Evolutionary conservation across 2,797 vertebrate genomes (phyloP).

Genomic region (Scyliorhinus canicula): DNA sequence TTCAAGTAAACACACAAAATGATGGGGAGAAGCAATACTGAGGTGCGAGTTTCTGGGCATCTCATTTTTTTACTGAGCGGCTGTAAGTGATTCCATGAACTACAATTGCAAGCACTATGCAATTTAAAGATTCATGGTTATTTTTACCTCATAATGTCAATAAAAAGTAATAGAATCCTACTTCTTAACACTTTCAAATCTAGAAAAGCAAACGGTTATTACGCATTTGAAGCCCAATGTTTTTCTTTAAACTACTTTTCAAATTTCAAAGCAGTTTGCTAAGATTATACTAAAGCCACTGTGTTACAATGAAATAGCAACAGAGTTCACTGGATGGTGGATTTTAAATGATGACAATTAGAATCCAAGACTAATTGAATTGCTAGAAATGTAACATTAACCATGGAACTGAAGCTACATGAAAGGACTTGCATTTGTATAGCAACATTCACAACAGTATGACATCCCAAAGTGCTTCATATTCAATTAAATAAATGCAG

Average conservation of each 20-base stretch:
- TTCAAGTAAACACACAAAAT: not conserved
- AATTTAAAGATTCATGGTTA: not conserved
- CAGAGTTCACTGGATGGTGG: not conserved
- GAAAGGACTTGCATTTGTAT: not conserved
- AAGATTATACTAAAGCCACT: not conserved
- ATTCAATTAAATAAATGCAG: not conserved
- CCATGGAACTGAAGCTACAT: not conserved
- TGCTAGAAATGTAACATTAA: not conserved
- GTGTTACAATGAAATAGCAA: not conserved
- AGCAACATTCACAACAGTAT: not conserved
- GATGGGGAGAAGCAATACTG: not conserved
- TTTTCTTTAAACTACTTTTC: not conserved
- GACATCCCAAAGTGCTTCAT: not conserved
- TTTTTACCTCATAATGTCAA: not conserved
- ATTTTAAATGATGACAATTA: not conserved
- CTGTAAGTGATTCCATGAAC: not conserved
- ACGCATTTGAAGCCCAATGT: not conserved
- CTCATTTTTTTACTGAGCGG: not conserved
- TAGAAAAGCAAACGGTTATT: not conserved
- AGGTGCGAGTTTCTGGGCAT: not conserved
- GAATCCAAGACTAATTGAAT: not conserved
- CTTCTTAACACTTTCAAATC: not conserved
- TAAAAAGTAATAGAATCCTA: not conserved
- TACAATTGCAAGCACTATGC: not conserved
- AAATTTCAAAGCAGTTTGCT: not conserved